Evolutionary conservation across 2,113 vertebrate genomes (phyloP), one percentile per base, ranked within the genome.

Genomic region (Apistogramma diplotaenia): DNA sequence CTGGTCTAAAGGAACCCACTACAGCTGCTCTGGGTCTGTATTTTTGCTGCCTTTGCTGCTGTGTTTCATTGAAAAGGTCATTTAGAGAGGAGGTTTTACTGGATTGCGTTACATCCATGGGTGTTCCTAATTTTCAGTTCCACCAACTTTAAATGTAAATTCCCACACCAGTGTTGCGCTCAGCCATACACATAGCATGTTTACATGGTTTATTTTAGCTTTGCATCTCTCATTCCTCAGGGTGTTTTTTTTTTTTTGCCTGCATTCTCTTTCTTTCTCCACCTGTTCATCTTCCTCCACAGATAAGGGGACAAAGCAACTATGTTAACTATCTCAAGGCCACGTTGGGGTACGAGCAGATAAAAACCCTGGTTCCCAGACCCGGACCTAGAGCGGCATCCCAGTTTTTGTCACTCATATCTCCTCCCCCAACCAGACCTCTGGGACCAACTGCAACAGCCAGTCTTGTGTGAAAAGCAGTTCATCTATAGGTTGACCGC

Each of bases 311-410:
- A 92, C 85, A 90, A 85, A 86, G 89, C 87, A 95, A 95, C 95
- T 94, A 90, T 94, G 93, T 94, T 81, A 93, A 93, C 74, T 88
- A 95, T 95, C 93, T 91, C 95, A 96, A 96, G 95, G 95, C 79
- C 94, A 91, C 82, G 73, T 87, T 76, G 82, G 77, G 57, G 82
- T 74, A 80, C 51, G 73, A 55, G 78, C 76, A 95, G 94, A 95
- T 95, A 95, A 95, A 95, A 93, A 83, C 53, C 53, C 81, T 93
- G 85, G 87, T 94, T 33, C 33, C 33, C 33, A 33, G 33, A 33
- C 33, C 7, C 33, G 33, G 33, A 33, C 33, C 33, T 33, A 33
- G 7, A 4, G 33, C 33, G 8, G 33, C 33, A 33, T 33, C 33
- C 33, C 33, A 33, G 33, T 33, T 33, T 33, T 87, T 71, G 37